Conservation (phyloP, 2,113 vertebrate species). For the Carettochelys insculpta region DNA sequence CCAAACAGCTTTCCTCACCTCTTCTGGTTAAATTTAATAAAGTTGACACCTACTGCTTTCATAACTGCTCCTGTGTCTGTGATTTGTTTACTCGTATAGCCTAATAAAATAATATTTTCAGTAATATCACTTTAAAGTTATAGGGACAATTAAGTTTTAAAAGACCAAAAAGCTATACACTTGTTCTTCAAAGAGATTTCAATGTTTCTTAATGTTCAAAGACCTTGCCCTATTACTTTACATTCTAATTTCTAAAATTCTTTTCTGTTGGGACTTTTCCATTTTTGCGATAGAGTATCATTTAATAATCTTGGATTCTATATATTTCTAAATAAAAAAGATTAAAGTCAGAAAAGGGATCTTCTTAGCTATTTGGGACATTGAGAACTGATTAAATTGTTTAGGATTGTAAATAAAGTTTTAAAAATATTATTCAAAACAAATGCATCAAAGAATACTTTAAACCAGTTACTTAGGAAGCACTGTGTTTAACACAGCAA, state of each 20-base stretch:
- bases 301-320: neutral
- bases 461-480: conserved; percentile 26
- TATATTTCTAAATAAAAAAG: neutral
- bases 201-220: neutral
- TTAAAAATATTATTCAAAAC: neutral
- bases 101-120: neutral
- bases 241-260: neutral
- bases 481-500: conserved; percentile 32
- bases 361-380: neutral
- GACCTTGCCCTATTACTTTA: rapidly evolving
- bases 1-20: rapidly evolving
- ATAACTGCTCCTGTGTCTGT: neutral
- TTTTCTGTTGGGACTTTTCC: neutral
- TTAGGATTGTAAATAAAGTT: conserved; percentile 6
- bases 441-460: conserved; percentile 12
- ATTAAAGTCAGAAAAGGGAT: neutral
- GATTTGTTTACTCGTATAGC: neutral
- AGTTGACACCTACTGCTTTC: neutral
- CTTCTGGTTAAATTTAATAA: neutral
- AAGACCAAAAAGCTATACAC: neutral
- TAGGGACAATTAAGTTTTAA: neutral
- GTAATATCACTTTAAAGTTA: neutral
- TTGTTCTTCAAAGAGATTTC: neutral
- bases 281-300: neutral
- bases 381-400: neutral